phyloP scores from a whole-genome alignment of 2,888 invertebrate species.

The Hemaris fuciformis region DNA sequence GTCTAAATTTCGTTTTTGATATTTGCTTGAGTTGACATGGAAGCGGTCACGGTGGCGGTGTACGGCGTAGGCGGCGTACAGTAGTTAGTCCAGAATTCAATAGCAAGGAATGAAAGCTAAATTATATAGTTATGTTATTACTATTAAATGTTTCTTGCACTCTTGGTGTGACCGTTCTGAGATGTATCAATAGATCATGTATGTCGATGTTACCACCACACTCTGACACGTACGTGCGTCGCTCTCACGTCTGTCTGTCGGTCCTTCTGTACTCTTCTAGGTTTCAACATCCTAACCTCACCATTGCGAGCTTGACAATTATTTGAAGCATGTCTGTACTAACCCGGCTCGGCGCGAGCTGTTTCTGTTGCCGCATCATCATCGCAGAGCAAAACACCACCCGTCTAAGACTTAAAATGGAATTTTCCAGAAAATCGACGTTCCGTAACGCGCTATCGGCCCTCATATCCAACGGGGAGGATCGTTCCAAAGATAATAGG shows the following conservation, averaged over 20 bases:
- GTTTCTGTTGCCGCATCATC: conserved; percentile 78
- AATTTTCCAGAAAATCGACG: conserved; percentile 82
- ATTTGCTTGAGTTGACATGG: conserved; percentile 64
- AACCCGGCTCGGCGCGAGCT: conserved; percentile 77
- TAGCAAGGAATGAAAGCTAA: conserved; percentile 78
- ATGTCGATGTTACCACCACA: conserved; percentile 77
- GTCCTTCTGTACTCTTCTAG: conserved; percentile 70
- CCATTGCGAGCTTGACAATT: conserved; percentile 79
- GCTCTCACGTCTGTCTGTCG: conserved; percentile 62
- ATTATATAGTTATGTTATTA: conserved; percentile 54
- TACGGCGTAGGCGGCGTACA: conserved; percentile 75
- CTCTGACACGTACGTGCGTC: conserved; percentile 61
- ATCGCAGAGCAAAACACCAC: conserved; percentile 61
- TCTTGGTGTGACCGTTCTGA: conserved; percentile 76
- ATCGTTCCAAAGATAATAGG: conserved; percentile 83
- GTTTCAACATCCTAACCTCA: conserved; percentile 73
- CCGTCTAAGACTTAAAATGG: conserved; percentile 78
- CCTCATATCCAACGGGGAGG: conserved; percentile 82
- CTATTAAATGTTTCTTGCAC: conserved; percentile 66
- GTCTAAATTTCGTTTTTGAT: conserved; percentile 83
- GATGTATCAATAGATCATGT: conserved; percentile 73
- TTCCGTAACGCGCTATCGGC: conserved; percentile 82
- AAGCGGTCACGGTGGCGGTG: conserved; percentile 73
- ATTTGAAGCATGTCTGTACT: conserved; percentile 79
- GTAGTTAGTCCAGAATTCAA: conserved; percentile 60